Evolutionary conservation across 2,113 vertebrate species (phyloP), one percentile per base, ranked within the genome.

Genomic region (Phylloscopus whistleri): DNA sequence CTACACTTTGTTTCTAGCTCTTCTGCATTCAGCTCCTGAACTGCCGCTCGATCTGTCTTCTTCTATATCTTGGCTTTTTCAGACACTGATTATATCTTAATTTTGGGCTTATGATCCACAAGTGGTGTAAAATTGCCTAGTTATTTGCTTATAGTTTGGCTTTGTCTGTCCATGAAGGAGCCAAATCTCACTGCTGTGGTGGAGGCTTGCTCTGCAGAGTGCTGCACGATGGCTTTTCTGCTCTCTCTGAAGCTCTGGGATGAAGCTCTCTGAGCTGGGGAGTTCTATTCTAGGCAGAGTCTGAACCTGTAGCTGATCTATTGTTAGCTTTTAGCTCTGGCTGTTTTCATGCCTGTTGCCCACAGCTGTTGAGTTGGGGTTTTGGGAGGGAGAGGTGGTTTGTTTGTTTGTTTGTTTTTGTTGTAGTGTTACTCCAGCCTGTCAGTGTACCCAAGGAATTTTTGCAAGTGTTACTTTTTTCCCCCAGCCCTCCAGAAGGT

Each of bases 81-180:
- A 72, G 46, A 13, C 30, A 35, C 7, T 56, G 30, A 3, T 53
- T 88, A 3, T 37, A 22, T 21, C 28, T 76, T 88, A 24, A 46
- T 46, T 62, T n/a, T 43, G 28, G 13, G 4, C 2, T 83, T 73
- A 64, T 31, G 28, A 58, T 3, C 9, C 10, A 30, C 0, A 0
- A 69, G 20, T 14, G 4, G 4, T 48, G 41, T 37, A 22, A 83
- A 49, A 18, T 27, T 69, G 10, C 12, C 33, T 59, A 23, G 18
- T 66, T 66, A 9, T 58, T 81, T 70, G 23, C 3, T 1, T n/a
- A 1, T 33, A 33, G 44, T 77, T 95, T 91, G 26, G 3, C 11
- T 35, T 77, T 64, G 11, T 43, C n/a, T 46, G 51, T 9, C 22
- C 59, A 22, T 37, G 51, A 74, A 62, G 55, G 51, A 52, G 16